Evolutionary conservation across 2,888 invertebrate species (phyloP), one percentile per base, ranked within the genome.

Genomic region (Pseudolycoriella hygida): DNA sequence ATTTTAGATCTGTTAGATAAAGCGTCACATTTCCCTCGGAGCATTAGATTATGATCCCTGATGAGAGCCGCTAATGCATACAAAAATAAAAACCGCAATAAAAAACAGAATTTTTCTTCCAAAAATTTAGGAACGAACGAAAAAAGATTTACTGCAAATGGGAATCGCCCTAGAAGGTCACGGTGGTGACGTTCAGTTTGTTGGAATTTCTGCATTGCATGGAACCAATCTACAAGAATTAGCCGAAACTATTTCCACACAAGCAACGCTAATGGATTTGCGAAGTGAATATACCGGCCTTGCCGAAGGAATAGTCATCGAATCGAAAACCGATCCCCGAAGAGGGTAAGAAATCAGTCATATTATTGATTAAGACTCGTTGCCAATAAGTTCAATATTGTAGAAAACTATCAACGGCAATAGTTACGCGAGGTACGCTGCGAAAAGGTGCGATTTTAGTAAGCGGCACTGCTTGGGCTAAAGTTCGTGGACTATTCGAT

Each of bases 111-210:
- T 25, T 25, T 25, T 8, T 4, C 25, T 25, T 25, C 4, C 25
- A 4, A 8, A 8, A 25, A 6, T 25, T 40, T 54, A 88, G 85
- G 78, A 80, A 45, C 70, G 73, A 46, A 79, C 87, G 1, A 78
- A 87, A 61, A 69, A 69, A 18, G 79, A 80, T 61, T 68, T 98
- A 12, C 64, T 85, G 1, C 72, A 80, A 54, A 73, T 83, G 58
- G 90, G 87, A 5, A 68, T 98, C 10, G 70, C 81, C 19, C 74
- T 88, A 39, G 97, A 98, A 64, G 82, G 81, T 14, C 62, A 79
- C 45, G 96, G 96, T 1, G 97, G 98, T 1, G 93, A 96, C 49
- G 72, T 89, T 2, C 96, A 94, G 65, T 78, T 82, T 3, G 78
- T 99, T 45, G 79, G 83, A 1, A 79, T 98, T 48, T 97, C 97